Conservation (phyloP, 2,797 vertebrate genomes). For the Hyperoplus immaculatus region DNA sequence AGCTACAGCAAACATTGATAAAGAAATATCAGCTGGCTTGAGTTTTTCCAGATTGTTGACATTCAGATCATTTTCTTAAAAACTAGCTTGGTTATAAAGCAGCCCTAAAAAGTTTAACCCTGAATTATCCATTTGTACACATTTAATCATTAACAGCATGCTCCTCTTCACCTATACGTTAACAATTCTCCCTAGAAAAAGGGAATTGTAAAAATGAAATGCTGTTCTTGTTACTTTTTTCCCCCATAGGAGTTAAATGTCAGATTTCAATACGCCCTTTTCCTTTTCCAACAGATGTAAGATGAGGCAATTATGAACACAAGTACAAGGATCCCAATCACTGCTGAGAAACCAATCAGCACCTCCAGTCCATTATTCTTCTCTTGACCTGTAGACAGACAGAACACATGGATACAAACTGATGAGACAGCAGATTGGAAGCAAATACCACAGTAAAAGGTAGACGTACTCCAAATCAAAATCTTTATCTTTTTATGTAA, state of each 20-base stretch:
- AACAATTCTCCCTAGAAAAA: too few species aligned
- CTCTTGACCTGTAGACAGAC: conserved; percentile 23
- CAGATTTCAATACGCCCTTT: background rate
- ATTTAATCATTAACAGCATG: too few species aligned
- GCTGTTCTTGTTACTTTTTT: background rate
- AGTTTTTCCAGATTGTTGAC: too few species aligned
- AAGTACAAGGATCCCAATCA: conserved; percentile 60
- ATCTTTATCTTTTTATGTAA: background rate
- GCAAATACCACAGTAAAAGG: background rate
- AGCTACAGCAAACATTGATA: too few species aligned
- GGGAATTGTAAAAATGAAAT: too few species aligned
- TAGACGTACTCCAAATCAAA: background rate
- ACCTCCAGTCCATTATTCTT: conserved; percentile 14
- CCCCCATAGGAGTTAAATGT: too few species aligned
- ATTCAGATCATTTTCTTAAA: too few species aligned
- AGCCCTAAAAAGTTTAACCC: too few species aligned
- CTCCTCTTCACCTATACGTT: too few species aligned
- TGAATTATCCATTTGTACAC: too few species aligned
- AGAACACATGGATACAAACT: background rate
- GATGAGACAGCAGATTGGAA: background rate
- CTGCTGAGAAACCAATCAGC: conserved; percentile 53
- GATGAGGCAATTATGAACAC: conserved; percentile 43
- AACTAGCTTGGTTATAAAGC: too few species aligned
- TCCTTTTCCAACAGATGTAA: conserved; percentile 45
- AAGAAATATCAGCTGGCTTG: too few species aligned